phyloP scores from a whole-genome alignment of 2,888 invertebrate genomes.

The Diplolepis rosae region DNA sequence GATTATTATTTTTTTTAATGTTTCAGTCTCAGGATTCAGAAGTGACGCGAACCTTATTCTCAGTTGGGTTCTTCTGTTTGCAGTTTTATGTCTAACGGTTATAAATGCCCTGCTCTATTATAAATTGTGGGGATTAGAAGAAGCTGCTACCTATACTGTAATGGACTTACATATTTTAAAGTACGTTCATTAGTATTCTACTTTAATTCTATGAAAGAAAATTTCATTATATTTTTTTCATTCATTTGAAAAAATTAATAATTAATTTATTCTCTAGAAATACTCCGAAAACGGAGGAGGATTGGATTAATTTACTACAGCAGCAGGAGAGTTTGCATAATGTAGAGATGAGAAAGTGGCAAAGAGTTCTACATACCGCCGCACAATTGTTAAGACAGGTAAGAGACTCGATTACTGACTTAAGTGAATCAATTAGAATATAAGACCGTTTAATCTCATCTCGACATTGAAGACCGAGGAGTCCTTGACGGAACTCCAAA shows the following conservation, averaged over 20 bases:
- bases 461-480: slow-evolving; percentile 82
- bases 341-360: slow-evolving; percentile 88
- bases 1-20: not conserved
- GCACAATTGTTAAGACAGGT: slow-evolving; percentile 85
- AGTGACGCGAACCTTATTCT: slow-evolving; percentile 65
- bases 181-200: slow-evolving; percentile 63
- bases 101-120: slow-evolving; percentile 89
- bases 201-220: not conserved
- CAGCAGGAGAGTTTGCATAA: slow-evolving; percentile 88
- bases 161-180: slow-evolving; percentile 76
- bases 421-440: slow-evolving; percentile 31
- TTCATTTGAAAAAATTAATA: slow-evolving; percentile 17
- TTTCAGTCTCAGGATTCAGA: slow-evolving; percentile 54
- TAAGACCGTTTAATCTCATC: slow-evolving; percentile 36
- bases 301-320: slow-evolving; percentile 87
- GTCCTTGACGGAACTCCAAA: slow-evolving; percentile 83
- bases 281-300: slow-evolving; percentile 84
- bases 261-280: slow-evolving; percentile 73
- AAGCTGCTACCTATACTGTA: slow-evolving; percentile 75
- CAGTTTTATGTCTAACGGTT: slow-evolving; percentile 79
- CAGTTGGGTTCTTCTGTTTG: slow-evolving; percentile 77
- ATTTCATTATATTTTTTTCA: not conserved
- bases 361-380: slow-evolving; percentile 82
- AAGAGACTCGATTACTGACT: slow-evolving; percentile 55
- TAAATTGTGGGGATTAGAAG: slow-evolving; percentile 85